Conservation (phyloP, 2,113 vertebrate species). For the Picathartes gymnocephalus region DNA sequence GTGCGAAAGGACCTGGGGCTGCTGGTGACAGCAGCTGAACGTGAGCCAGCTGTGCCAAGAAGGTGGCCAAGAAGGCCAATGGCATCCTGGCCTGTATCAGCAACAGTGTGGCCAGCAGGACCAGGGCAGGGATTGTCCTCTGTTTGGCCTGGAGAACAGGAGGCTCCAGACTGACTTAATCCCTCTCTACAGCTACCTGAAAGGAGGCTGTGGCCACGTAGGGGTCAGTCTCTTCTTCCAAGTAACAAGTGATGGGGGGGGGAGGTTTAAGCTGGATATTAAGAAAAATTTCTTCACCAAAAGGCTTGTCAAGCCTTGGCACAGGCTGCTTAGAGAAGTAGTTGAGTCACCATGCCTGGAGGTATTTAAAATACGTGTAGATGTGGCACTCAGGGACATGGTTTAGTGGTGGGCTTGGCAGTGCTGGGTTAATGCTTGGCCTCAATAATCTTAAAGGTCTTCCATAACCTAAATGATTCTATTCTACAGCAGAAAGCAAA, state of each 20-base stretch:
- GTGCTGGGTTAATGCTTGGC: neutral
- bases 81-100: neutral
- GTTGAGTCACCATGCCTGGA: neutral
- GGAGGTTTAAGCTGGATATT: neutral
- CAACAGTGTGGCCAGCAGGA: neutral
- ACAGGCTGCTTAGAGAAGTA: neutral
- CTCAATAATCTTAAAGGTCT: neutral
- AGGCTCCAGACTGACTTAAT: neutral
- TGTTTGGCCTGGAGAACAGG: neutral
- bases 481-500: neutral
- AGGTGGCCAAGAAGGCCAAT: neutral
- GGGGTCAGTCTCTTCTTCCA: neutral
- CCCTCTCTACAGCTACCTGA: neutral
- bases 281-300: neutral
- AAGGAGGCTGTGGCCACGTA: neutral
- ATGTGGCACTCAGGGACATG: neutral
- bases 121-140: neutral
- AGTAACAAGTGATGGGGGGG: neutral
- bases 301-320: neutral
- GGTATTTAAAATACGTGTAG: rapidly evolving
- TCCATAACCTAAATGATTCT: neutral
- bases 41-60: neutral
- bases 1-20: neutral
- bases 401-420: neutral
- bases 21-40: neutral